phyloP scores from a whole-genome alignment of 1,140 invertebrate genomes.

The Melitaea cinxia region DNA sequence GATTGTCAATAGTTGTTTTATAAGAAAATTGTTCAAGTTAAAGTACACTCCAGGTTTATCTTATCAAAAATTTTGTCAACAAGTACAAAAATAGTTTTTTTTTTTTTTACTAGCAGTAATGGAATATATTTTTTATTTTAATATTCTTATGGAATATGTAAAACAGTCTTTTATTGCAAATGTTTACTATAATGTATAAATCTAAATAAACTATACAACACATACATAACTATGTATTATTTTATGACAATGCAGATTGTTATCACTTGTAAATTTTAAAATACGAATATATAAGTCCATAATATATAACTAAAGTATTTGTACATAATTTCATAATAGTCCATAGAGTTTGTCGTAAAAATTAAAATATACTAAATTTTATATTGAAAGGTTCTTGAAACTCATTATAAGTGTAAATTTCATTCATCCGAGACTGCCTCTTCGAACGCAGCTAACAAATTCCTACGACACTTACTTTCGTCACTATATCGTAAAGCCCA shows the following conservation, averaged over 20 bases:
- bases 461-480: conserved; percentile 82
- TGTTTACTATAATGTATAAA: background rate
- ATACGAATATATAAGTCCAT: background rate
- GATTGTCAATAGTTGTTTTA: background rate
- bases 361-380: background rate
- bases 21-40: too few species aligned
- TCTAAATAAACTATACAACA: background rate
- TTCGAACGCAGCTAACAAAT: conserved; percentile 80
- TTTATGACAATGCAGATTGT: background rate
- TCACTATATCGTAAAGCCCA: conserved; percentile 82
- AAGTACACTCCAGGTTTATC: too few species aligned
- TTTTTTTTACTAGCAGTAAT: background rate
- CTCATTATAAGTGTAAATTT: background rate
- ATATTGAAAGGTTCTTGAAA: too few species aligned
- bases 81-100: background rate
- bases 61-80: background rate
- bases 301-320: background rate
- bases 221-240: background rate
- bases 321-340: background rate
- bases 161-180: background rate
- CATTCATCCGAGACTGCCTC: conserved; percentile 59
- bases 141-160: background rate
- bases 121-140: background rate
- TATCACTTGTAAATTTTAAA: background rate
- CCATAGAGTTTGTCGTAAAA: background rate